Evolutionary conservation across 2,113 vertebrate genomes (phyloP).

Genomic region (Corydoras sp.): DNA sequence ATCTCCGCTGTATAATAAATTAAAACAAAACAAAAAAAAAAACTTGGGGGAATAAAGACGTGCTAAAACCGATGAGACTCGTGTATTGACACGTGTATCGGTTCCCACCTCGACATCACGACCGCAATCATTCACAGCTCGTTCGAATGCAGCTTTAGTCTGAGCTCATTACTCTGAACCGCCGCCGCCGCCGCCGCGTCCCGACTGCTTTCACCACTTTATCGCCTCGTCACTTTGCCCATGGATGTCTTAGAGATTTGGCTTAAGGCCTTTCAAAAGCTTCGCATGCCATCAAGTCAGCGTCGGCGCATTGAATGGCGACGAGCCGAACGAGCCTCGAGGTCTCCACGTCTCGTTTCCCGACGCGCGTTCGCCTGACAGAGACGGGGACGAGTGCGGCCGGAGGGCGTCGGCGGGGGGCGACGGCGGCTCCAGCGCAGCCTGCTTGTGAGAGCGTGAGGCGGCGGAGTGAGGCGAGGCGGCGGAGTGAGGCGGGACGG

Average conservation of each 20-base stretch:
- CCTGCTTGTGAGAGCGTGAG: not conserved
- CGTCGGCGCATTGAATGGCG: no score
- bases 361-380: not conserved
- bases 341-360: slow-evolving; percentile 7
- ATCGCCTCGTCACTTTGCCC: not conserved
- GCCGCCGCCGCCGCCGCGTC: no score
- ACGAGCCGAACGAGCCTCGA: not conserved
- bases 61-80: no score
- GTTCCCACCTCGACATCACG: no score
- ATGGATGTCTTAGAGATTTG: not conserved
- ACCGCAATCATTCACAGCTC: no score
- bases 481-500: slow-evolving; percentile 1
- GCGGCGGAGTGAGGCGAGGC: slow-evolving; percentile 25
- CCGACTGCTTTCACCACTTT: not conserved
- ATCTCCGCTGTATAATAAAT: no score
- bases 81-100: no score
- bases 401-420: not conserved
- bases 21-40: no score
- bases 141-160: no score
- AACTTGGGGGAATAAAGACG: no score
- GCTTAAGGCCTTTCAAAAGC: slow-evolving; percentile 15
- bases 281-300: not conserved
- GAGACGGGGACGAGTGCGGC: not conserved
- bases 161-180: no score
- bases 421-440: not conserved